phyloP scores from a whole-genome alignment of 35 echinoderm and acorn worm genomes.

The Apostichopus japonicus region DNA sequence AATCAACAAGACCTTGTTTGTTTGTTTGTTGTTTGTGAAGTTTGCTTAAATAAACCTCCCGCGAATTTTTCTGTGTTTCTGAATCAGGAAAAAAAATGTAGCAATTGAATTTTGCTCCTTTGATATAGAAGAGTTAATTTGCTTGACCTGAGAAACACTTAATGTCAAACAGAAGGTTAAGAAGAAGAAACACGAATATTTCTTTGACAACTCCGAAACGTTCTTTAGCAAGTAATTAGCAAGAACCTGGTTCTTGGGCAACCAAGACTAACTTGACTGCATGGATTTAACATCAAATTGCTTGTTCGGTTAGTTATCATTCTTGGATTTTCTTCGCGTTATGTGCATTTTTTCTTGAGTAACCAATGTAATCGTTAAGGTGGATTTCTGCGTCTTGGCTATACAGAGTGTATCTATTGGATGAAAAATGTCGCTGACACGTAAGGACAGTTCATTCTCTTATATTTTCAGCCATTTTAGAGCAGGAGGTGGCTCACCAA shows the following conservation, averaged over 20 bases:
- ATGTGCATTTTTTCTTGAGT: too few species aligned
- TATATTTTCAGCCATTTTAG: constrained; percentile 44
- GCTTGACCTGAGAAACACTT: not conserved
- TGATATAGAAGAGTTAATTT: not conserved
- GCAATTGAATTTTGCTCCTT: not conserved
- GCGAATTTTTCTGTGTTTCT: not conserved
- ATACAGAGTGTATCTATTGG: not conserved
- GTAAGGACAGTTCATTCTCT: constrained; percentile 1
- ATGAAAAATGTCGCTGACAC: not conserved
- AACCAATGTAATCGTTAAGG: not conserved
- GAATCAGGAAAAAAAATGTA: not conserved
- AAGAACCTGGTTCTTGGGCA: too few species aligned
- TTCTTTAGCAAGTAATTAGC: not conserved
- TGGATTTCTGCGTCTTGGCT: not conserved
- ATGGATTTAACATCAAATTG: not conserved
- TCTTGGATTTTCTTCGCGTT: too few species aligned
- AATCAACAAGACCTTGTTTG: not conserved
- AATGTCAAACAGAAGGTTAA: not conserved
- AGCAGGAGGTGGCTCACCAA: not conserved
- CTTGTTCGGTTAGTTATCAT: too few species aligned
- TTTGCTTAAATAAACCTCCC: not conserved
- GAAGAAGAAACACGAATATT: not conserved
- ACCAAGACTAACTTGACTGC: too few species aligned
- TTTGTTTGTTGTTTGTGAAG: constrained; percentile 7
- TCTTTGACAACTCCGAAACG: not conserved